Conservation (phyloP, 64 coral and sea anemone genomes). For the Montipora cactus region DNA sequence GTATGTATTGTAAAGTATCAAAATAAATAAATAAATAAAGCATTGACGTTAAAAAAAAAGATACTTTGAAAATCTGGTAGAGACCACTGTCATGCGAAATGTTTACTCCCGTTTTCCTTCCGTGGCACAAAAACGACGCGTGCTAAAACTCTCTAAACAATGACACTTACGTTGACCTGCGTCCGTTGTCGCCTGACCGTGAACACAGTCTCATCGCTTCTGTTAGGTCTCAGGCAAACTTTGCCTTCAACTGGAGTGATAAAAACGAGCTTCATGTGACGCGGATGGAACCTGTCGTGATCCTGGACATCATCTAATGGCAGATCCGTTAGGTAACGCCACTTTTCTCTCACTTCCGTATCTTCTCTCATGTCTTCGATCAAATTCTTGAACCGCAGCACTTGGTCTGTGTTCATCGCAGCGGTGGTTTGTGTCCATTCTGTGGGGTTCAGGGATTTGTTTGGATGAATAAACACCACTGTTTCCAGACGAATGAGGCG, state of each 20-base stretch:
- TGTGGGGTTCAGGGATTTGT: not conserved
- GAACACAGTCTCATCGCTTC: slow-evolving; percentile 1
- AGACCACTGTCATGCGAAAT: too few relatives aligned
- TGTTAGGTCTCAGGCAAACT: slow-evolving; percentile 5
- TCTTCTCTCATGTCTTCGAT: slow-evolving; percentile 12
- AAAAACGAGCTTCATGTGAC: slow-evolving; percentile 28
- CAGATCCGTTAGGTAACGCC: slow-evolving; percentile 6
- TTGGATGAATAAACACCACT: slow-evolving; percentile 25
- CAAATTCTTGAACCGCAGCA: slow-evolving; percentile 3
- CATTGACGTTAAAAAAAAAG: too few relatives aligned
- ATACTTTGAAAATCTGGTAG: too few relatives aligned
- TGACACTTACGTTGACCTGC: not conserved
- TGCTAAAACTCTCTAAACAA: not conserved
- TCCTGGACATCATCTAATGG: not conserved
- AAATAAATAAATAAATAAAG: too few relatives aligned
- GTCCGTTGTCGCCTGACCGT: not conserved
- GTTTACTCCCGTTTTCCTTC: not conserved
- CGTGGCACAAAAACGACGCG: too few relatives aligned
- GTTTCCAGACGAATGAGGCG: slow-evolving; percentile 5
- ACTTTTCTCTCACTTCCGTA: not conserved
- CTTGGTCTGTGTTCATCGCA: slow-evolving; percentile 31
- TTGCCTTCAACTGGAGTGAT: not conserved
- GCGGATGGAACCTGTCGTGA: not conserved
- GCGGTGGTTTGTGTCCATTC: slow-evolving; percentile 4
- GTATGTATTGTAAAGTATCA: too few relatives aligned